Base-by-base conservation (phyloP, 2,888 invertebrate species). In the Xestia sexstrigata region DNA sequence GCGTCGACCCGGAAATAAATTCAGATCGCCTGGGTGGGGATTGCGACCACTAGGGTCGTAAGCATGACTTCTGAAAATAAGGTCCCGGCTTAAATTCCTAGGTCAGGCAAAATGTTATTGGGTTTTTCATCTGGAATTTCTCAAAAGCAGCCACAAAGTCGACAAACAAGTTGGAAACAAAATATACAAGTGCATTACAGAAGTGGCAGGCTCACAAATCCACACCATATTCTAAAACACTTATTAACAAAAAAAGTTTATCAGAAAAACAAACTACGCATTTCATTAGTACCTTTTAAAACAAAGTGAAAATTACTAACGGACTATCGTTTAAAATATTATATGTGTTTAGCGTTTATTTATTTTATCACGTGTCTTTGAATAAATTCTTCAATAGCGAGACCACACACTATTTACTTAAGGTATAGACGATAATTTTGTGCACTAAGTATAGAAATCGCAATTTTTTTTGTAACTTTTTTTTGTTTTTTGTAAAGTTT, bases 321-420 rank as follows among this genome's bases (percentile, higher is more conserved):
- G n/a, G 47, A 55, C 11, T 17, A 17, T 30, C 15, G 81, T 83
- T 76, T 75, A 77, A 67, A 63, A 77, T 71, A 81, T 77, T 66
- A 73, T 23, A 55, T 58, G 35, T 58, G 49, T 66, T 86, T 84
- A 86, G 75, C 76, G 42, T 60, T 45, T 35, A 76, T 83, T 76
- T 83, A 78, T 62, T 26, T 60, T 67, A 62, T 78, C 74, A 74
- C 74, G 75, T 76, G 67, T 20, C 42, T 45, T 67, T 81, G 66
- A 39, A 60, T 30, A 55, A 52, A 82, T 76, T 79, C 47, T 78
- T 71, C 26, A 72, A 78, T 66, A 65, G 45, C 13, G 0, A 78
- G 78, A 84, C 85, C 87, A 84, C 81, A 84, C 87, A 77, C 7
- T 47, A 45, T 70, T 72, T 72, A 42, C 20, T 83, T 83, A 83